Evolutionary conservation across 2,888 invertebrate genomes (phyloP).

Genomic region (Trichopria drosophilae): DNA sequence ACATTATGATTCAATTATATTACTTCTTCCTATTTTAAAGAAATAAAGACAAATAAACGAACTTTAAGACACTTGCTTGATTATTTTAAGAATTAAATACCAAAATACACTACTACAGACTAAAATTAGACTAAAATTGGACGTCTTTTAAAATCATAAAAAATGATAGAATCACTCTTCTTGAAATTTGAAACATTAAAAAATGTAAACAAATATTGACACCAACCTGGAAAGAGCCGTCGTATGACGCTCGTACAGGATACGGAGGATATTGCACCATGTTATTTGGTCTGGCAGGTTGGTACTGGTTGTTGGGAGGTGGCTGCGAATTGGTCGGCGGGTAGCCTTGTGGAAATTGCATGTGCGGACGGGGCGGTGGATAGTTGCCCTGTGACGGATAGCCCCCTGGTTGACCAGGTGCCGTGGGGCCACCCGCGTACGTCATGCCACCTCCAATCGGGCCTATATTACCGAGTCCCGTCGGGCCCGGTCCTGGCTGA

Average conservation of each 20-base stretch:
- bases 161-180: too few relatives aligned
- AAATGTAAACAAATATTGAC: too few relatives aligned
- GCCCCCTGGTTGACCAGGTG: conserved; percentile 62
- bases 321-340: conserved; percentile 53
- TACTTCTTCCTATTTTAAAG: too few relatives aligned
- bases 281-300: conserved; percentile 54
- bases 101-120: background rate
- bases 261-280: conserved; percentile 56
- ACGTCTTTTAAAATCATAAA: too few relatives aligned
- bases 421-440: conserved; percentile 51
- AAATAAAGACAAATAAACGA: too few relatives aligned
- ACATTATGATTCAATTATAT: too few relatives aligned
- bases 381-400: conserved; percentile 55
- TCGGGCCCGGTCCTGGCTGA: conserved; percentile 61
- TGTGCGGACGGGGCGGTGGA: conserved; percentile 59
- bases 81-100: too few relatives aligned
- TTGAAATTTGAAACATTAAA: too few relatives aligned
- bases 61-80: too few relatives aligned
- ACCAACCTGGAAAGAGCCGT: too few relatives aligned
- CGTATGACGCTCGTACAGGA: conserved; percentile 46
- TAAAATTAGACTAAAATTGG: background rate
- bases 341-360: conserved; percentile 58
- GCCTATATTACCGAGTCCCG: conserved; percentile 51
- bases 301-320: conserved; percentile 56
- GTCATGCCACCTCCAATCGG: conserved; percentile 54